These are phyloP conservation scores for Dendropsophus ebraccatus DNA, from an alignment of 2,113 vertebrate species.

Conservation along the genomic window DNA sequence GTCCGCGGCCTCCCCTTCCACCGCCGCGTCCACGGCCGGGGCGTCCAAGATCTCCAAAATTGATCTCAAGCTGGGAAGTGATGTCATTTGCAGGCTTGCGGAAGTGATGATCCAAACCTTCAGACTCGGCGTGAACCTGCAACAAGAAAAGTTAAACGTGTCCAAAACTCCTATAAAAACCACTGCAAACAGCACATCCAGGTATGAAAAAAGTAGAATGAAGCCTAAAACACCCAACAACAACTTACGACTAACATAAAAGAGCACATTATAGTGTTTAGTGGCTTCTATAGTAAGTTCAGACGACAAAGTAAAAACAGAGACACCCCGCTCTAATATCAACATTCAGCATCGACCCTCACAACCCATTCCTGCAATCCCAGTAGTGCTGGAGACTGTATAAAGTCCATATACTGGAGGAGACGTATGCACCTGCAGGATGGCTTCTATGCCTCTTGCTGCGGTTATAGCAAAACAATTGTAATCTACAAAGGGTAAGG, in stretches of 20 bases:
- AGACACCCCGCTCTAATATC: too few species aligned
- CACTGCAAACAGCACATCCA: too few species aligned
- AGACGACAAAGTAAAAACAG: too few species aligned
- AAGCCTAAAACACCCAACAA: too few species aligned
- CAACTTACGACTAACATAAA: too few species aligned
- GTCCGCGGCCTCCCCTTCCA: constrained; percentile 87
- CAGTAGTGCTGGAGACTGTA: background rate
- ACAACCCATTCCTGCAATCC: too few species aligned
- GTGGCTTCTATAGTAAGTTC: too few species aligned
- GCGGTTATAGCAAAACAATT: background rate
- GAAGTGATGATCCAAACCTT: constrained; percentile 93
- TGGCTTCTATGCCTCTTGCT: background rate
- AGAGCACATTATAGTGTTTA: too few species aligned
- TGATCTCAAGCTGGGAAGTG: constrained; percentile 98
- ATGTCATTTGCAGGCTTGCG: constrained; percentile 98
- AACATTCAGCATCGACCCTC: too few species aligned
- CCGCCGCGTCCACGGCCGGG: constrained; percentile 93
- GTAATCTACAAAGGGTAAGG: background rate
- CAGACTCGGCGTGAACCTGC: constrained; percentile 82
- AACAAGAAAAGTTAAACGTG: background rate
- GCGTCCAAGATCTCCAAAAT: constrained; percentile 96
- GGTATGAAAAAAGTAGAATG: too few species aligned
- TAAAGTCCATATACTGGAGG: background rate
- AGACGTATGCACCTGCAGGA: background rate
- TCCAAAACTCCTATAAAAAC: background rate